phyloP scores from a whole-genome alignment of 2,888 invertebrate species.

The Melolontha melolontha region DNA sequence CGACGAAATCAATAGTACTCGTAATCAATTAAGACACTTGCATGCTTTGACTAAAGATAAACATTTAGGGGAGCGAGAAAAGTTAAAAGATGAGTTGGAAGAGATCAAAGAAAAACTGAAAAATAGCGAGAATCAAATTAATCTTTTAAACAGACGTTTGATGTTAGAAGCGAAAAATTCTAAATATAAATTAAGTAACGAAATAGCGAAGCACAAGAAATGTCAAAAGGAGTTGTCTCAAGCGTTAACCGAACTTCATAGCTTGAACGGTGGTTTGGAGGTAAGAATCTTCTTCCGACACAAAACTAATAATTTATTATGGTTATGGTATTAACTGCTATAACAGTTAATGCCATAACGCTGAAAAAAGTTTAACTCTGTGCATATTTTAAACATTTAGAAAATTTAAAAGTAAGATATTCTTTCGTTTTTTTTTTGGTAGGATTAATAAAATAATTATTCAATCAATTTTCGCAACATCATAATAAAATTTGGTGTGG shows the following conservation, averaged over 20 bases:
- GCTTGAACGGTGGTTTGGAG: constrained; percentile 72
- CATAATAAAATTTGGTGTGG: too few species aligned
- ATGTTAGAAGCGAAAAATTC: constrained; percentile 80
- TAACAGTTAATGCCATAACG: too few species aligned
- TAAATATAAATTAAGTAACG: constrained; percentile 76
- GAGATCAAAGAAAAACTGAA: constrained; percentile 69
- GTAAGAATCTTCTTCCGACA: too few species aligned
- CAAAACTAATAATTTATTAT: too few species aligned
- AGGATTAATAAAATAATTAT: too few species aligned
- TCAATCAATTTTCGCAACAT: too few species aligned
- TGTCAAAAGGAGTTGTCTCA: constrained; percentile 75
- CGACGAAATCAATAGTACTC: constrained; percentile 73
- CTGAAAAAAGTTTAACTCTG: too few species aligned
- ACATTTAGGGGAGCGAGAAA: constrained; percentile 80
- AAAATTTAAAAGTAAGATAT: too few species aligned
- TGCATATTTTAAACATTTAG: too few species aligned
- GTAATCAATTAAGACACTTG: constrained; percentile 78
- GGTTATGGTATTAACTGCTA: too few species aligned
- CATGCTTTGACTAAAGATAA: constrained; percentile 79
- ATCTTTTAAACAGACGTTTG: constrained; percentile 76
- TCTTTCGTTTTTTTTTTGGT: too few species aligned
- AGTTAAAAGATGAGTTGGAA: constrained; percentile 74
- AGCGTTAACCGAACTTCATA: constrained; percentile 72
- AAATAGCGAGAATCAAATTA: constrained; percentile 74
- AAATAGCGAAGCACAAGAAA: constrained; percentile 78